Base-by-base conservation (phyloP, 1,140 invertebrate genomes). In the Lutraria rhynchaena region DNA sequence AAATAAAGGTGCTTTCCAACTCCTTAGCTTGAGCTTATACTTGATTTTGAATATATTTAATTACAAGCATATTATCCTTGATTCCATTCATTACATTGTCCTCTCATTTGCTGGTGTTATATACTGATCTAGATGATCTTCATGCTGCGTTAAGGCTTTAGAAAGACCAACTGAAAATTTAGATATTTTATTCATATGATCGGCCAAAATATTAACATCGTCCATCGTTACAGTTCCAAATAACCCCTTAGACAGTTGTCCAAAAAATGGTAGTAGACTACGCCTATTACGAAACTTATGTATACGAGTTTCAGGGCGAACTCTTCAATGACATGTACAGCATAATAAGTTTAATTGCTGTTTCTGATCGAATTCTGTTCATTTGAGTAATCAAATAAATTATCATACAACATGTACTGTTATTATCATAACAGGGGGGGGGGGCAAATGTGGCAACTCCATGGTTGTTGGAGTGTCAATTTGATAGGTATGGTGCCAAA, bases 191-290 rank as follows among this genome's bases (percentile, higher is more conserved):
- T 78, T 65, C 75, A 78, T 78, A 29, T 78, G 75, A 27, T 41
- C 31, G 0, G 60, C 63, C n/a, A 78, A 51, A 35, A 67, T 67
- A 55, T 65, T 44, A 9, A 78, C 61, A 53, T 81, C 78, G 19
- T 81, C 71, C 29, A 57, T 41, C 35, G 83, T 84, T 17, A 73
- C 83, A 1, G 83, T 84, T n/a, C 77, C 77, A 77, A 84, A 84
- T 46, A 84, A 58, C 37, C 74, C 71, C 71, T 81, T 77, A 19
- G 71, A 75, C 19, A 84, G 70, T 1, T 55, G n/a, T 19, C 83
- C 83, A 41, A 85, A 61, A 67, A 82, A 85, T 44, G 76, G 67
- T 29, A 85, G 60, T 15, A 85, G 27, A 31, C 55, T 57, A 3
- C 83, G 55, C 69, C 44, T 73, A 11, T 55, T 73, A 17, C 58